A percentile compares a stretch with the other conserved stretches of the same genome.
These are phyloP conservation scores for Mastomys coucha DNA, from an alignment of 2,113 vertebrate genomes.

Conservation along the genomic window DNA sequence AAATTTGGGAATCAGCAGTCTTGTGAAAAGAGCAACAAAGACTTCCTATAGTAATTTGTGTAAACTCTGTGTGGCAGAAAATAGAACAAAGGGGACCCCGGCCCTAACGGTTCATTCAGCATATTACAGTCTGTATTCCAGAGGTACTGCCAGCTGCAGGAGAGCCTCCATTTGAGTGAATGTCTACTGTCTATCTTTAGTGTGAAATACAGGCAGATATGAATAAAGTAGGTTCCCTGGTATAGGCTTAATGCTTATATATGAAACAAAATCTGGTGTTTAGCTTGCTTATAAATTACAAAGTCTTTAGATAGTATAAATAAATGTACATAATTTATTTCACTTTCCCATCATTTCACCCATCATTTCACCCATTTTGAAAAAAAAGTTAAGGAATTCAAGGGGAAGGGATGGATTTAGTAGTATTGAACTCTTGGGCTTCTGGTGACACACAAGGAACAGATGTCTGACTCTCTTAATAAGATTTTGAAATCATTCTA, in stretches of 20 bases:
- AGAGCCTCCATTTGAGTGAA: neutral
- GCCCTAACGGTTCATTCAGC: slow-evolving; percentile 7
- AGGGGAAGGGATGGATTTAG: slow-evolving; percentile 12
- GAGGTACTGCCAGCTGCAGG: neutral
- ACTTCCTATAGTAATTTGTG: neutral
- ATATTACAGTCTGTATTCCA: slow-evolving; percentile 16
- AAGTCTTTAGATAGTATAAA: neutral
- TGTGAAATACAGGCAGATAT: neutral
- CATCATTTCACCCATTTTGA: neutral
- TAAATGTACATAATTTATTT: neutral
- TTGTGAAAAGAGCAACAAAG: neutral
- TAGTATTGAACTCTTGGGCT: neutral
- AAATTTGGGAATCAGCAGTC: slow-evolving; percentile 9
- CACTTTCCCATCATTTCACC: neutral
- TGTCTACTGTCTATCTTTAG: neutral
- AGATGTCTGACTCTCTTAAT: neutral
- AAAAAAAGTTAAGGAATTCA: neutral
- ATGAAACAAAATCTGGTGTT: neutral
- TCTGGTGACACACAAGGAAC: slow-evolving; percentile 17
- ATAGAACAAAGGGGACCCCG: neutral
- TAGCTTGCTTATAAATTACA: neutral
- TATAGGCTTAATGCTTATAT: slow-evolving; percentile 16
- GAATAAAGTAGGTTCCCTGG: neutral
- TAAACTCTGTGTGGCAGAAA: slow-evolving; percentile 46
- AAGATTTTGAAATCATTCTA: neutral